Percentiles rank a stretch among this genome's conserved stretches.
Conservation (phyloP, 2,797 vertebrate species). For the Hippopotamyrus pictus region DNA sequence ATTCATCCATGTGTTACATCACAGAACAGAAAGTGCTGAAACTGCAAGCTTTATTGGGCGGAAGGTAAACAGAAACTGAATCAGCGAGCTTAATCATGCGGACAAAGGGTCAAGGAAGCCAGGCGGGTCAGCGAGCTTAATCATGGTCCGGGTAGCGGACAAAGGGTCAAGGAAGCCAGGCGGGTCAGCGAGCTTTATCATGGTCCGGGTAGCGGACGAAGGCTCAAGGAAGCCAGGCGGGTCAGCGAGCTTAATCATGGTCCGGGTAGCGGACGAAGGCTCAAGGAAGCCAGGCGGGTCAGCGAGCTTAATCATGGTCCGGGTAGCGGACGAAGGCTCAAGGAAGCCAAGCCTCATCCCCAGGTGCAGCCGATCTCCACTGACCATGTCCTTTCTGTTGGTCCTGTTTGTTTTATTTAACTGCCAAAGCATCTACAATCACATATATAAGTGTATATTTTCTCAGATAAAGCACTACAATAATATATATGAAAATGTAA, state of each 20-base stretch:
- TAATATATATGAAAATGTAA: background rate
- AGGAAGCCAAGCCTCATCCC: background rate
- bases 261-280: too few relatives aligned
- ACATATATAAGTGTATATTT: background rate
- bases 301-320: too few relatives aligned
- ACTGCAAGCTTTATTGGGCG: background rate
- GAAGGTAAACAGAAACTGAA: background rate
- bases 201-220: too few relatives aligned
- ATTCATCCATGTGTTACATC: background rate
- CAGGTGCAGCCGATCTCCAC: background rate
- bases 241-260: too few relatives aligned
- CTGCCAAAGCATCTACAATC: background rate
- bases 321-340: too few relatives aligned
- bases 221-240: too few relatives aligned
- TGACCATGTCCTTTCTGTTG: background rate
- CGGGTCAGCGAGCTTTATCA: too few relatives aligned
- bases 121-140: background rate
- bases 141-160: too few relatives aligned
- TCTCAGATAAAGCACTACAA: background rate
- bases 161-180: too few relatives aligned
- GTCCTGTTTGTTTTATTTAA: background rate
- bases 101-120: background rate
- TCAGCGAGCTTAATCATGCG: too few relatives aligned
- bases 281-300: too few relatives aligned
- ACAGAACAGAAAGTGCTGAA: too few relatives aligned